Base-by-base conservation (phyloP, 2,888 invertebrate genomes). In the Mythimna loreyi region DNA sequence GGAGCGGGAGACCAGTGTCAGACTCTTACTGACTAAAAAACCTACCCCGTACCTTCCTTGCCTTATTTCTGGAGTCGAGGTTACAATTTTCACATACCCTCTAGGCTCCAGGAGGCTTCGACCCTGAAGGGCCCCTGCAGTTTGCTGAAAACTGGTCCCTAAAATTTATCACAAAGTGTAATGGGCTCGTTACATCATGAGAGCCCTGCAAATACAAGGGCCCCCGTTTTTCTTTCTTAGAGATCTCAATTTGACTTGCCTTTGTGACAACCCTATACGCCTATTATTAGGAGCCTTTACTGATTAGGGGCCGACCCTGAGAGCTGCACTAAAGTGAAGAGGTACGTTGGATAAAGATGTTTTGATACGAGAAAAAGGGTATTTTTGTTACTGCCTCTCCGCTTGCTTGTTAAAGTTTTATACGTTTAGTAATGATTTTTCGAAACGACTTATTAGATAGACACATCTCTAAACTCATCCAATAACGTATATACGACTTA, bases 191-290 rank as follows among this genome's bases (percentile, higher is more conserved):
- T 92, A 93, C 86, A 82, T 75, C 58, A 80, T 72, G 83, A 90
- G 92, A 86, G 88, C 82, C 87, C 82, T 75, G 85, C 90, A 91
- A 91, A 91, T 89, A 91, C 76, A 82, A 85, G 85, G 81, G 71
- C 72, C 80, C 81, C 86, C 87, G 91, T 92, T 91, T 93, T 93
- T 89, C n/a, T n/a, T n/a, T n/a, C 89, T 89, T 85, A 85, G 86
- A 86, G 89, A 82, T 88, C 89, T 91, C 90, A 92, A 92, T 92
- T 87, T 86, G 82, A 85, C 69, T 88, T 59, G 67, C 88, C 87
- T 89, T 92, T 92, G 91, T 91, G 90, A 86, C 83, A 83, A 84
- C 79, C 83, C 84, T 87, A 56, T 73, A 57, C 64, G 43, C 69
- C 74, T 68, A 73, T 82, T 78, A 82, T 69, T 71, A 75, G 53